Conservation (phyloP, 2,888 invertebrate species). For the Cremastinae sp. region DNA sequence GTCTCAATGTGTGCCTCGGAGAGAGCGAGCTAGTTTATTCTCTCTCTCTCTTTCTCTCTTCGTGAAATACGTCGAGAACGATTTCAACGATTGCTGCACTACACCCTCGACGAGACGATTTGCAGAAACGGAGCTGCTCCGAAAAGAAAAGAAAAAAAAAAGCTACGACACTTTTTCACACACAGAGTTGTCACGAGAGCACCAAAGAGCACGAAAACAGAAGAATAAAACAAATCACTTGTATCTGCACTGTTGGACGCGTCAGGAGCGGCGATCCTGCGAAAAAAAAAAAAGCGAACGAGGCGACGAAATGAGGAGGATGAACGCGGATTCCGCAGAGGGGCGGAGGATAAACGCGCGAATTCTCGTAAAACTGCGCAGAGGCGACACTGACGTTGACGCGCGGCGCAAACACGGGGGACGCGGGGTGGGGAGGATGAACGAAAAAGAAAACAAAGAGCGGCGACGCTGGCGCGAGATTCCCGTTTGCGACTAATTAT, state of each 20-base stretch:
- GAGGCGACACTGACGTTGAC: conserved; percentile 7
- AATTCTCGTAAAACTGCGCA: conserved; percentile 12
- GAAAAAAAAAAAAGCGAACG: background rate
- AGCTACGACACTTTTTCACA: conserved; percentile 16
- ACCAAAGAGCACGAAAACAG: conserved; percentile 6
- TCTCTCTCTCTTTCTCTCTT: too few relatives aligned
- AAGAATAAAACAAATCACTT: conserved; percentile 33
- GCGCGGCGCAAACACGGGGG: background rate
- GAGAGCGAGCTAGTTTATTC: too few relatives aligned
- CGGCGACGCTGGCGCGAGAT: background rate
- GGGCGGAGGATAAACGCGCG: conserved; percentile 31
- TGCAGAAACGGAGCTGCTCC: too few relatives aligned
- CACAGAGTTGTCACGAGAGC: conserved; percentile 15
- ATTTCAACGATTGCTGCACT: too few relatives aligned
- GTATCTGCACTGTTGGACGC: conserved; percentile 24
- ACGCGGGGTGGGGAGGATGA: background rate
- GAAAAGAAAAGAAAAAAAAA: too few relatives aligned
- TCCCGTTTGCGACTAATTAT: background rate
- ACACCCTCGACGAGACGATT: too few relatives aligned
- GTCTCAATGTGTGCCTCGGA: too few relatives aligned
- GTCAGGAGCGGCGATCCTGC: conserved; percentile 23
- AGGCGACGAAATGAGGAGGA: conserved; percentile 13
- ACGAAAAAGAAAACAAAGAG: conserved; percentile 4
- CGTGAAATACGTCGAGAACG: too few relatives aligned
- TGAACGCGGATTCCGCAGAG: background rate